Base-by-base conservation (phyloP, 2,888 invertebrate genomes). In the Sinodicranocentrus sp. region DNA sequence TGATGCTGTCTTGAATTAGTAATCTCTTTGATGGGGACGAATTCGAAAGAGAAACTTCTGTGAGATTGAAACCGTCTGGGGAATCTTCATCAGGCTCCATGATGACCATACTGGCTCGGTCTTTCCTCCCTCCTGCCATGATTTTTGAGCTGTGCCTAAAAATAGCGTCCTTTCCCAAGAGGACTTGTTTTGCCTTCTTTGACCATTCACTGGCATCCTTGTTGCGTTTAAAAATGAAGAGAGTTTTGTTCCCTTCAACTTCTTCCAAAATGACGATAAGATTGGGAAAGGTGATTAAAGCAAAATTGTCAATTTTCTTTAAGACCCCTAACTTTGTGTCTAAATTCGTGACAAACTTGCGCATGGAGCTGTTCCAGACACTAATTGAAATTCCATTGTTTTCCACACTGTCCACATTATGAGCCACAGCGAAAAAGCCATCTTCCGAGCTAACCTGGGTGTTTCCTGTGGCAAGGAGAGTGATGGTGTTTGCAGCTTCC, bases 261-360 rank as follows among this genome's bases (percentile, higher is more conserved):
- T 65, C 75, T 17, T 23, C 65, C 15, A 76, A 19, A 0, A 76
- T 25, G 13, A 17, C 65, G 10, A 76, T 25, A n/a, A 65, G 6
- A 13, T 65, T n/a, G 0, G 63, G 48, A 23, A 21, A 76, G 0
- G 48, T 8, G 0, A 65, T 1, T 0, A 21, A 0, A 0, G 75
- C 75, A 75, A 75, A 75, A 10, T 15, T 1, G 26, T 73, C 21
- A 0, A 73, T 59, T 39, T 43, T 2, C 5, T 23, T 33, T n/a
- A n/a, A n/a, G n/a, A n/a, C n/a, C n/a, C n/a, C n/a, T n/a, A n/a
- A n/a, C n/a, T n/a, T n/a, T n/a, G 39, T 39, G 5, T 39, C 13
- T 8, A 13, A 5, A 39, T 39, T 39, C 39, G 39, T 8, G 5
- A 8, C 13, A 13, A 13, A 39, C 5, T 39, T 39, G 13, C 39